A percentile compares a stretch with the other conserved stretches of the same genome.
phyloP scores from a whole-genome alignment of 2,797 vertebrate species.

The Malacoraja senta region DNA sequence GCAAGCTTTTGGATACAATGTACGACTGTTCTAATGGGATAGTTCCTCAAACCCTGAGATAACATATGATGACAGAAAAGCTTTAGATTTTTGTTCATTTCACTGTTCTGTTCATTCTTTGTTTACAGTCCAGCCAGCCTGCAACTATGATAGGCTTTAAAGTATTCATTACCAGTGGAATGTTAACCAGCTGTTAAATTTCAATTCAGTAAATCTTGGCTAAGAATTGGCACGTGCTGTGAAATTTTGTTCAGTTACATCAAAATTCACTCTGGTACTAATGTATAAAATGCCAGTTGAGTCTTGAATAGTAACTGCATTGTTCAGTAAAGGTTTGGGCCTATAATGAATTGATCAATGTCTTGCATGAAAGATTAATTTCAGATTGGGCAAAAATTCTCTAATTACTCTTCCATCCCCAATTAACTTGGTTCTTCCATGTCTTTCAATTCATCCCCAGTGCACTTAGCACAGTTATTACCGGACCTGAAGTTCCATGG shows the following conservation, averaged over 20 bases:
- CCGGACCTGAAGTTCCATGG: not conserved
- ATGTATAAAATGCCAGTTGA: not conserved
- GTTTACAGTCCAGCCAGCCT: not conserved
- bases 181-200: not conserved
- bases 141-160: not conserved
- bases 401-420: not conserved
- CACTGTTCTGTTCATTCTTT: conserved; percentile 21
- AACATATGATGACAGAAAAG: conserved; percentile 25
- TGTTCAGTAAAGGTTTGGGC: not conserved
- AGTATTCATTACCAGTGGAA: not conserved
- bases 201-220: conserved; percentile 7
- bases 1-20: conserved; percentile 92
- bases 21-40: conserved; percentile 74
- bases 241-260: not conserved
- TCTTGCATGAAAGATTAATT: not conserved
- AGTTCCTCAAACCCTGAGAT: not conserved
- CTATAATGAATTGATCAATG: not conserved
- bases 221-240: not conserved
- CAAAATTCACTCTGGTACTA: not conserved
- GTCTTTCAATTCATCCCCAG: not conserved
- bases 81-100: conserved; percentile 36
- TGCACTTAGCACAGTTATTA: not conserved
- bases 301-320: not conserved
- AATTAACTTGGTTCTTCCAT: not conserved
- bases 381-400: not conserved